A percentile compares a stretch with the other conserved stretches of the same genome.
These are phyloP conservation scores for Montipora sp. DNA, from an alignment of 64 coral and sea anemone species.

Conservation along the genomic window DNA sequence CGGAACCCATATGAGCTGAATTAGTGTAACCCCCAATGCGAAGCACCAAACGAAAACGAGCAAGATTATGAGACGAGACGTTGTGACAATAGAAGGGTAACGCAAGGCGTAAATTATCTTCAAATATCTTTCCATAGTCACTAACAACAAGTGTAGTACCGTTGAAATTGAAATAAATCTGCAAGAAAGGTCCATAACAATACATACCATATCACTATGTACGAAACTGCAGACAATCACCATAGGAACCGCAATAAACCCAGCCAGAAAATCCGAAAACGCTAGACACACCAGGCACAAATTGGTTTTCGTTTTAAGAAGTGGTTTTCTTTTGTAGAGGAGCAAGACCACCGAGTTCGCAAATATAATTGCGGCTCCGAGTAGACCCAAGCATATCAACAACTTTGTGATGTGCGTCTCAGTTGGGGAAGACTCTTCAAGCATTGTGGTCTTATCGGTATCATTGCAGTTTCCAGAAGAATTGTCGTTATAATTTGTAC, in stretches of 20 bases:
- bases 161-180: conserved; percentile 84
- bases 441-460: not conserved
- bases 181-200: conserved; percentile 64
- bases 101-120: conserved; percentile 74
- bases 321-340: conserved; percentile 51
- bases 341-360: conserved; percentile 75
- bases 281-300: conserved; percentile 77
- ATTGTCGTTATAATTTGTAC: not conserved
- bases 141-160: conserved; percentile 70
- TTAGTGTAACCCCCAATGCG: conserved; percentile 46
- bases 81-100: conserved; percentile 34
- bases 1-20: conserved; percentile 75
- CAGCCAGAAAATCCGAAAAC: conserved; percentile 75
- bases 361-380: conserved; percentile 29
- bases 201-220: conserved; percentile 16
- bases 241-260: conserved; percentile 61
- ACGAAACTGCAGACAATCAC: conserved; percentile 50
- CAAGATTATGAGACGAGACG: not conserved
- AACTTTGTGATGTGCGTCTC: not conserved
- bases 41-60: conserved; percentile 62
- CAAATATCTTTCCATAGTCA: conserved; percentile 78
- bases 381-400: conserved; percentile 34
- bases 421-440: not conserved
- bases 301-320: conserved; percentile 78
- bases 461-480: not conserved